Evolutionary conservation across 2,113 vertebrate species (phyloP), one percentile per base, ranked within the genome.

Genomic region (Corydoras maculifer): DNA sequence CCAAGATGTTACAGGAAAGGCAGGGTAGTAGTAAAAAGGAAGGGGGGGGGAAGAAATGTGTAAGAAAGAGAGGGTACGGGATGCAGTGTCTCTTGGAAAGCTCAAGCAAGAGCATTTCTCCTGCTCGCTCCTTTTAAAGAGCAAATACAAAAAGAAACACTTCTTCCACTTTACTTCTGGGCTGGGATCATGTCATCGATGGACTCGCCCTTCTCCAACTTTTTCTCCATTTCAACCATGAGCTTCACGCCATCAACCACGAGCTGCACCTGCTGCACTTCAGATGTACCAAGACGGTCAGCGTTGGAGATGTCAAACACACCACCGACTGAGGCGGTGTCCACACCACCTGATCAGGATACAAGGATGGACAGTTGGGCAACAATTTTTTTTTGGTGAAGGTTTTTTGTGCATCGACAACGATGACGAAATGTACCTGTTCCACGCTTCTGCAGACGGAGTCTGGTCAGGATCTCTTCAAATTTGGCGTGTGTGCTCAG

Each of bases 201-300:
- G 79, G 92, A 9, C 79, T 93, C 90, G 68, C 91, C 91, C 84
- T 98, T 97, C 84, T 98, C 96, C 65, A 98, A 88, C 78, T 92
- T 93, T 92, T 98, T 98, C 89, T 98, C 96, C 95, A 98, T 97
- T 87, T 97, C 95, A 64, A 98, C 82, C 94, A 98, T 95, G 75
- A 98, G 91, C 85, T 98, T 98, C 75, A 98, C 96, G 0, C 96
- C 96, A 2, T 98, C 96, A 6, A 98, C 94, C 88, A 98, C 96
- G 89, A 97, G 80, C 90, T 98, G 96, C 73, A 97, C 95, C 87
- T 98, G 96, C 0, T 90, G 67, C 13, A 98, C 96, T 89, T 98
- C 96, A 0, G 96, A 98, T 77, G 91, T 97, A 79, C 96, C 96
- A 87, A 98, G 80, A 55, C 96, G 91, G 75, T 98, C 96, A 2